Evolutionary conservation across 2,888 invertebrate genomes (phyloP).

Genomic region (Stenoptilia bipunctidactyla): DNA sequence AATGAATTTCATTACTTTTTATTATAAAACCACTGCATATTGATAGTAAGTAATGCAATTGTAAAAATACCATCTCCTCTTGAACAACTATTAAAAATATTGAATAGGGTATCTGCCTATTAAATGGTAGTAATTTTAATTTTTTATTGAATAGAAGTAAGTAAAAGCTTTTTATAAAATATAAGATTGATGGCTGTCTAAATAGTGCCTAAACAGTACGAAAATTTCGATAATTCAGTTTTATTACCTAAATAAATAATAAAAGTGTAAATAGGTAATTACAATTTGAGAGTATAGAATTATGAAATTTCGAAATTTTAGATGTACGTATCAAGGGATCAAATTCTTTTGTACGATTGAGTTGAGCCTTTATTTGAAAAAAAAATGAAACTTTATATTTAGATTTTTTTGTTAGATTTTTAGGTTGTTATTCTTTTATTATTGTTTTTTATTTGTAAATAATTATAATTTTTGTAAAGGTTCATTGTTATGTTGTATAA

Average conservation of each 20-base stretch:
- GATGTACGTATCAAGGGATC: conserved; percentile 54
- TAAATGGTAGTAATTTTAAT: conserved; percentile 60
- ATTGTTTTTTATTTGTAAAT: too few species aligned
- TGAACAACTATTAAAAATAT: conserved; percentile 20
- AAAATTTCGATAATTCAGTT: conserved; percentile 67
- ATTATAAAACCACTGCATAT: too few species aligned
- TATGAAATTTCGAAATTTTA: conserved; percentile 40
- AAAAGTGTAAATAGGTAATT: conserved; percentile 48
- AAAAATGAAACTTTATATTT: too few species aligned
- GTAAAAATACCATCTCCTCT: too few species aligned
- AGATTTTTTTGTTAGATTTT: too few species aligned
- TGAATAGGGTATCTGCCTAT: conserved; percentile 60
- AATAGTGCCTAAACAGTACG: conserved; percentile 72
- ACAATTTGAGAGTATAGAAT: conserved; percentile 43
- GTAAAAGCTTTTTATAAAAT: conserved; percentile 62
- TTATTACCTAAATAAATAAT: conserved; percentile 56
- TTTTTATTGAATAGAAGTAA: conserved; percentile 48
- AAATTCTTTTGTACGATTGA: conserved; percentile 35
- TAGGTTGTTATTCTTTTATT: too few species aligned
- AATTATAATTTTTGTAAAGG: too few species aligned
- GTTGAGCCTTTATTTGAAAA: too few species aligned
- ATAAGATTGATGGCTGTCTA: conserved; percentile 72
- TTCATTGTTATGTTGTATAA: too few species aligned
- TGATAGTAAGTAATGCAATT: too few species aligned
- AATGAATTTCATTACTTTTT: too few species aligned